Evolutionary conservation across 2,113 vertebrate species (phyloP), one percentile per base, ranked within the genome.

Genomic region (Tachysurus fulvidraco): DNA sequence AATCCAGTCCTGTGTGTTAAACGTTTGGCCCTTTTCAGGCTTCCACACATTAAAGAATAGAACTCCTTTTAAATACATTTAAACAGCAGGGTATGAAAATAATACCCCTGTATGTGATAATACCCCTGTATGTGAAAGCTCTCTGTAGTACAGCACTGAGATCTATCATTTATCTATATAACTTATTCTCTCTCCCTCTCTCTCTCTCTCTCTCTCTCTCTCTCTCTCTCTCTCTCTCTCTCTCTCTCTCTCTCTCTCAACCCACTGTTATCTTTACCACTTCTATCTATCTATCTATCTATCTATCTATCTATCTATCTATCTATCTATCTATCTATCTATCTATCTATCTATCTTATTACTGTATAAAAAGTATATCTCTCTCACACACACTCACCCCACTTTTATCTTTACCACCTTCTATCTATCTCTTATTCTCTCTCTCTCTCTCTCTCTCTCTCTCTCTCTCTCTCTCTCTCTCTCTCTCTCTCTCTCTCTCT

Each of bases 21-120:
- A 52, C 6, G 5, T 77, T 77, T 28, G 59, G 79, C 7, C 23
- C 8, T 83, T 83, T 83, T 83, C 60, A 67, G 62, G 52, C 41
- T 19, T 55, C n/a, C 52, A 55, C 50, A 78, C 14, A 78, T 78
- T 5, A 78, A 55, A 16, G 54, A 41, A 36, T 6, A 36, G 9
- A 36, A n/a, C 54, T 59, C 14, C 21, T 16, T 36, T 41, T 59
- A 36, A 59, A 80, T 59, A 36, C 8, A 19, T 30, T 55, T 55
- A 78, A 78, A 78, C 76, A 78, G 52, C 76, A 78, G 52, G 52
- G 52, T 79, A 55, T 19, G 52, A 79, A 55, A 55, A 79, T 79
- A 79, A 79, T 79, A 50, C 73, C 16, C 23, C 73, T 57, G 52
- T 30, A 30, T 16, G 55, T 79, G 52, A 79, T 79, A 79, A 79